Percentiles rank a stretch among this genome's conserved stretches.
Evolutionary conservation across 2,797 vertebrate genomes (phyloP).

Genomic region (Odontamblyopus lacepedii): DNA sequence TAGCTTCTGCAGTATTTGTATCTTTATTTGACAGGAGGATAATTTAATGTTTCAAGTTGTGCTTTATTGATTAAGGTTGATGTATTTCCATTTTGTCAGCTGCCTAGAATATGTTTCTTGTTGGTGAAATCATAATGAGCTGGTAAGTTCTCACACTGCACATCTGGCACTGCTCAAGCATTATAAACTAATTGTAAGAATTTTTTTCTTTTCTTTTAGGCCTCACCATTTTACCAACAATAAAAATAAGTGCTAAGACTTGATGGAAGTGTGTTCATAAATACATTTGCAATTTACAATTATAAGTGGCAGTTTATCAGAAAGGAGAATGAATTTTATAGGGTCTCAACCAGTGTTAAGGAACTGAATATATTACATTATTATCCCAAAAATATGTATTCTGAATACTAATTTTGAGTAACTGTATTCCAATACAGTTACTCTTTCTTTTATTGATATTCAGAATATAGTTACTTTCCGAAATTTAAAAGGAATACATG

Average conservation of each 20-base stretch:
- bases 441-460: too few relatives aligned
- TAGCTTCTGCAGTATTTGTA: conserved; percentile 21
- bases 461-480: too few relatives aligned
- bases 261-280: conserved; percentile 16
- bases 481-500: too few relatives aligned
- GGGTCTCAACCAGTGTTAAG: too few relatives aligned
- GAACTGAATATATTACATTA: too few relatives aligned
- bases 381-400: too few relatives aligned
- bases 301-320: conserved; percentile 17
- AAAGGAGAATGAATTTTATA: too few relatives aligned
- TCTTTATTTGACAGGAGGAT: conserved; percentile 57
- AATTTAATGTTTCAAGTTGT: conserved; percentile 57
- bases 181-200: not conserved
- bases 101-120: conserved; percentile 28
- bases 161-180: not conserved
- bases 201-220: conserved; percentile 26
- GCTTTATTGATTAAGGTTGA: conserved; percentile 55
- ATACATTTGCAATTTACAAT: conserved; percentile 29
- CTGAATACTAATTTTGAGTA: too few relatives aligned
- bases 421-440: too few relatives aligned
- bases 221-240: conserved; percentile 44
- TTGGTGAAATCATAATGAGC: conserved; percentile 16
- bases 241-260: conserved; percentile 57
- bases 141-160: conserved; percentile 23
- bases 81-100: conserved; percentile 65